Conservation (phyloP, 1,140 invertebrate species). For the Penaeus chinensis region DNA sequence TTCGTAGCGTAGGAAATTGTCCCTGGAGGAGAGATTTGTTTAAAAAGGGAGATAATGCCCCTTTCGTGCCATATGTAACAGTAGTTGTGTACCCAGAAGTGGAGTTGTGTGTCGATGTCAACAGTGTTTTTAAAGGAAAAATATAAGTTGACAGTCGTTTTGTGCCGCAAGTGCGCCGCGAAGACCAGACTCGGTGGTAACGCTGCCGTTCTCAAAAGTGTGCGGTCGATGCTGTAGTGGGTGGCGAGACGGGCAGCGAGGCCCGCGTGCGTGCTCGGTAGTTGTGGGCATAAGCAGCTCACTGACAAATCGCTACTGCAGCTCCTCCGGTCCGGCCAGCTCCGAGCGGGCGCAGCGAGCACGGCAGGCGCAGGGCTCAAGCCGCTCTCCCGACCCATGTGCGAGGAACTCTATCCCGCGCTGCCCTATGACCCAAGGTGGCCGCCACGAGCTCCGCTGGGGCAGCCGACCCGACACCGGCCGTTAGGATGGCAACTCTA, state of each 20-base stretch:
- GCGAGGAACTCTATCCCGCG: conserved; percentile 47
- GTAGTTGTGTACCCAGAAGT: conserved; percentile 38
- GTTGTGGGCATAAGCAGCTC: conserved; percentile 56
- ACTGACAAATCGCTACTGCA: conserved; percentile 58
- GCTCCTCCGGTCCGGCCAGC: background rate
- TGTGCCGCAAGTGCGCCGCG: conserved; percentile 18
- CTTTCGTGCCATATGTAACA: conserved; percentile 52
- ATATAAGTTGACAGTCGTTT: conserved; percentile 32
- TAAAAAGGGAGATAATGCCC: conserved; percentile 20
- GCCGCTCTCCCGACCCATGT: conserved; percentile 48
- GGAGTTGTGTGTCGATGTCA: conserved; percentile 49
- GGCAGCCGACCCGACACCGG: conserved; percentile 53
- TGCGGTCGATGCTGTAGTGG: background rate
- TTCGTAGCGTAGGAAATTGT: conserved; percentile 24
- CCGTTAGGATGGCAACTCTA: conserved; percentile 82
- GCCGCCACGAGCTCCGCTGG: conserved; percentile 46
- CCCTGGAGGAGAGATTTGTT: conserved; percentile 37
- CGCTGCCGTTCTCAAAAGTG: background rate
- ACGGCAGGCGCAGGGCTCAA: conserved; percentile 26
- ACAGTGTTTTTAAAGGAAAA: conserved; percentile 29
- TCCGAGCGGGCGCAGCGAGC: no score
- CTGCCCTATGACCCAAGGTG: conserved; percentile 59
- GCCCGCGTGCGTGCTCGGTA: conserved; percentile 37
- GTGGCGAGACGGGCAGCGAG: conserved; percentile 29
- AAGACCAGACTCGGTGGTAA: background rate